Evolutionary conservation across 2,113 vertebrate genomes (phyloP), one percentile per base, ranked within the genome.

Genomic region (Muntiacus muntjak): DNA sequence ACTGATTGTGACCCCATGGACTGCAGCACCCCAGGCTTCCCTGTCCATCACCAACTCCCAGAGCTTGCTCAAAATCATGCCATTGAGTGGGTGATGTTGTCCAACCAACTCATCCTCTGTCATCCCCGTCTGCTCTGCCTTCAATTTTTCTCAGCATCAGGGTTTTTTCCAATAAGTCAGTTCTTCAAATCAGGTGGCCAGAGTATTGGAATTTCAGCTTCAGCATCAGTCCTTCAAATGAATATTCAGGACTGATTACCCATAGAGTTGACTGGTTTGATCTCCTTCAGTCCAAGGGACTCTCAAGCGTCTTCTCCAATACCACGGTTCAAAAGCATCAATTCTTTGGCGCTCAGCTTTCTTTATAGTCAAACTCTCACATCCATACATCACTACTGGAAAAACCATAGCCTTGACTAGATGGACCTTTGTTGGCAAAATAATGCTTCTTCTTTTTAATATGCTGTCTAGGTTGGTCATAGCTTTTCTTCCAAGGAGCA

Each of bases 261-360:
- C 17, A 36, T 71, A 21, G n/a, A 36, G n/a, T 71, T 12, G 67
- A 71, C 67, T 23, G n/a, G 19, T 71, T 40, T 36, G 67, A 36
- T 12, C 67, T 71, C n/a, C n/a, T 71, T 71, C n/a, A 71, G 67
- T 71, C 19, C 67, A 23, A 71, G 67, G 0, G 67, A 71, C 9
- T 71, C 67, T 6, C 67, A 36, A 67, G 16, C 10, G 67, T 36
- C 11, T 71, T 36, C n/a, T 71, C n/a, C 67, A 71, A 71, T 5
- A 36, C 67, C n/a, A 71, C 10, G 36, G 67, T 36, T 71, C 67
- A 71, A 71, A 71, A 71, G n/a, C n/a, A 71, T 40, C n/a, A 71
- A 71, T 71, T 71, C 67, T 36, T 40, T 1, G 0, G n/a, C 0
- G 0, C 17, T 71, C n/a, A 71, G 64, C n/a, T 71, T 71, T 71